These are phyloP conservation scores for Myotis myotis DNA, from an alignment of 2,797 vertebrate species.

Conservation along the genomic window DNA sequence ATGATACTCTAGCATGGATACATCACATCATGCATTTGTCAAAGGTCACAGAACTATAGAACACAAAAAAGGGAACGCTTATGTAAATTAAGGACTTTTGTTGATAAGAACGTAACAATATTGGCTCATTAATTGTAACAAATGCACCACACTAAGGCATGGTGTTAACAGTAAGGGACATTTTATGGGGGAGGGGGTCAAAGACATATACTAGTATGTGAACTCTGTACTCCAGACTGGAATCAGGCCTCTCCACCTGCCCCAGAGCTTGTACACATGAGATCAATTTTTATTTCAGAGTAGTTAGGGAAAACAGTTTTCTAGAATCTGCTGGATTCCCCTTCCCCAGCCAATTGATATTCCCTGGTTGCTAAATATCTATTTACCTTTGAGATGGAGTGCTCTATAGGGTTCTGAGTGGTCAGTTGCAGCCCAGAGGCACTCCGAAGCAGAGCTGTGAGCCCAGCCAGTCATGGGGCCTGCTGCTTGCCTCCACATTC, in stretches of 20 bases:
- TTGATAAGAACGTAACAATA: background rate
- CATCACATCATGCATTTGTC: background rate
- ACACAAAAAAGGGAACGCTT: background rate
- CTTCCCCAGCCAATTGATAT: background rate
- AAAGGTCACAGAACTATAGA: background rate
- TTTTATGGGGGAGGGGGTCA: background rate
- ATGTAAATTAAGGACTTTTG: background rate
- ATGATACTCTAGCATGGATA: background rate
- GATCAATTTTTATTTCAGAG: background rate
- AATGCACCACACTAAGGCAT: background rate
- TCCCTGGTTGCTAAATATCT: background rate
- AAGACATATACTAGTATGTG: background rate
- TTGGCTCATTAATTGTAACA: background rate
- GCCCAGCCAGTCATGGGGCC: background rate
- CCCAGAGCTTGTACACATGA: background rate
- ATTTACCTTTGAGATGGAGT: background rate
- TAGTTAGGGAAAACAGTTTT: background rate
- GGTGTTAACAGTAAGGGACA: background rate
- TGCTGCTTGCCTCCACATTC: background rate
- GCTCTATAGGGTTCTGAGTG: background rate
- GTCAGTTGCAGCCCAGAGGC: no score
- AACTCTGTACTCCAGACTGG: background rate
- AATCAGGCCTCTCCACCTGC: background rate
- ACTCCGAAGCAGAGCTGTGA: background rate
- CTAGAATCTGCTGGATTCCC: background rate